Base-by-base conservation (phyloP, 2,888 invertebrate species). In the Caenorhabditis macrosperma region DNA sequence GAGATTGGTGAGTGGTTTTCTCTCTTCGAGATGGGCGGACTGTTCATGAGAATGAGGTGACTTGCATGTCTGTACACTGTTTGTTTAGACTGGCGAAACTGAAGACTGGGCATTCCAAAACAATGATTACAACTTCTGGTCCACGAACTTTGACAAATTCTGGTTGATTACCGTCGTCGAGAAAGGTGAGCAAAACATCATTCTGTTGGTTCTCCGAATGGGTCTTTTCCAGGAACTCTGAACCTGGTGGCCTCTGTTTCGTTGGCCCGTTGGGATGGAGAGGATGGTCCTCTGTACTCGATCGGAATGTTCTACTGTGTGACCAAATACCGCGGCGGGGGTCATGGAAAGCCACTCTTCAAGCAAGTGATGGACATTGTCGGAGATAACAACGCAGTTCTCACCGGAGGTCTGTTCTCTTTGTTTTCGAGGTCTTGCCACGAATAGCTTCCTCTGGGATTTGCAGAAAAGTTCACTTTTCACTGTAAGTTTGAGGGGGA, bases 21-120 rank as follows among this genome's bases (percentile, higher is more conserved):
- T n/a, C n/a, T n/a, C n/a, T n/a, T 57, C 17, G 30, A 10, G 6
- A 33, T 33, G 10, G 33, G 33, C 15, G 9, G 7, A 38, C 5
- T 7, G 9, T 20, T 20, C 22, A 52, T 4, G 6, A 52, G 15
- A 52, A 52, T 24, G 6, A 46, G 20, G 46, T 15, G 46, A 46
- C 46, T 46, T 46, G 12, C 17, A 52, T 52, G 15, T 20, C 5
- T 1, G 17, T 5, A 2, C 20, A 26, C 2, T 7, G 52, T 9
- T 6, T 20, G 57, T 71, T 71, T 48, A 78, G 79, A 74, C 79
- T 0, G 64, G 79, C 9, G 74, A 59, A 9, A 79, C 79, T 9
- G 82, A 80, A 46, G 75, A 75, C 15, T 82, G 82, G 82, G 64
- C 64, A 17, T 80, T 82, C 28, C 75, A 71, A 38, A 28, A 52